Base-by-base conservation (phyloP, 1,140 invertebrate species). In the Drosophila insularis region DNA sequence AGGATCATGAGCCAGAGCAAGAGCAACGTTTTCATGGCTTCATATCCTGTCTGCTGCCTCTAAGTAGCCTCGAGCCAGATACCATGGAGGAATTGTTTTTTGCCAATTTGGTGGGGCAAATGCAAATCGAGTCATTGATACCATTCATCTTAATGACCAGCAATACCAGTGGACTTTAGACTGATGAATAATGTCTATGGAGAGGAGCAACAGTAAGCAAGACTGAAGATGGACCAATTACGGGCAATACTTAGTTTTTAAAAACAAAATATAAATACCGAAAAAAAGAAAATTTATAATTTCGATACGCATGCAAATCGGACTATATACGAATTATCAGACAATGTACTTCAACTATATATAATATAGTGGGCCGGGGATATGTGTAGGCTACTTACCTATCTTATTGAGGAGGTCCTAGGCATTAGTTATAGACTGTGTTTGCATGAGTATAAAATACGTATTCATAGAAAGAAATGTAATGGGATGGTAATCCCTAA, bases 31-130 rank as follows among this genome's bases (percentile, higher is more conserved):
- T 75, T 8, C 85, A 90, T 62, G 63, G 63, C 32, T 72, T 93
- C 14, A 92, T 97, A 64, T 91, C 97, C 55, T 93, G 95, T 73
- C 93, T 98, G 37, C 94, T 96, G 11, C 95, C 96, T 32, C 92
- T 98, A 17, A 94, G 96, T 70, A 95, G 95, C 40, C 94, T 98
- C 66, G 95, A 96, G 69, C 94, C 96, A 10, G 93, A 94, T 59
- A 93, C 97, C 8, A 94, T 98, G 91, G 97, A 98, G 92, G 97
- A 98, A 91, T 92, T 98, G 55, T 98, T 98, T 91, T 98, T 98
- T 92, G 95, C 96, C 46, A 96, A 96, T 56, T 93, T 98, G 19
- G 96, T 98, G 66, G 97, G 97, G n/a, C 96, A 95, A 91, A 96
- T 98, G 75, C 96, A 97, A 93, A 97, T 98, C 75, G 97, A 98